A percentile compares a stretch with the other conserved stretches of the same genome.
phyloP scores from a whole-genome alignment of 2,797 vertebrate species.

The Neomorphus geoffroyi region DNA sequence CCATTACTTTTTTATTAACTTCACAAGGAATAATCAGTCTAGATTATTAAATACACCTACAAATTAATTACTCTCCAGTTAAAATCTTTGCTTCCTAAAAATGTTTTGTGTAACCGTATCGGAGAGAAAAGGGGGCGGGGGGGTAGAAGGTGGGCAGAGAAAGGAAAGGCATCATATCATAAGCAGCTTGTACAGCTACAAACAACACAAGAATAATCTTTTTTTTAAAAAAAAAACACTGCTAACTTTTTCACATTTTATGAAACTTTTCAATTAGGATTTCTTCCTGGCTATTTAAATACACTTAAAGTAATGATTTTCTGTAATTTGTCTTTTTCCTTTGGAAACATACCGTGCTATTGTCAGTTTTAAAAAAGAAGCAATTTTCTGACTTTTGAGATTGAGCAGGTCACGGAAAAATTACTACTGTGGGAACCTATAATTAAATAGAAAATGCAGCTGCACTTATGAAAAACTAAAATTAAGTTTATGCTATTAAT shows the following conservation, averaged over 20 bases:
- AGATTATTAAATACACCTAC: neutral
- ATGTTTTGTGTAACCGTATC: neutral
- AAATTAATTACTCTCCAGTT: neutral
- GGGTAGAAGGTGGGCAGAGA: neutral
- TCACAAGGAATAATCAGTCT: neutral
- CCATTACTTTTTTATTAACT: neutral
- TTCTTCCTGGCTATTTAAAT: conserved; percentile 83
- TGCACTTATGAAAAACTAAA: conserved; percentile 86
- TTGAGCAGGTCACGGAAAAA: conserved; percentile 94
- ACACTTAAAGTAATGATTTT: conserved; percentile 88
- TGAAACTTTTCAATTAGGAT: conserved; percentile 79
- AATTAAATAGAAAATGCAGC: conserved; percentile 98
- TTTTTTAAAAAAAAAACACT: neutral
- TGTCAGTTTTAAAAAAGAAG: conserved; percentile 97
- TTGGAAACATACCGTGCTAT: conserved; percentile 94
- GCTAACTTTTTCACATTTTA: conserved; percentile 70
- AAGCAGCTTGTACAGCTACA: conserved; percentile 7
- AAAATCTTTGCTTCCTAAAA: conserved; percentile 22
- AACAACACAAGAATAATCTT: neutral
- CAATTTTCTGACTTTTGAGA: conserved; percentile 99
- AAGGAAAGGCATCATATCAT: neutral
- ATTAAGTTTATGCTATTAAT: conserved; percentile 90
- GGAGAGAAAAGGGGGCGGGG: neutral
- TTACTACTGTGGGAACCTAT: conserved; percentile 92
- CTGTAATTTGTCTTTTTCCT: conserved; percentile 89